Conservation (phyloP, 2,113 vertebrate genomes). For the Zosterops japonicus region DNA sequence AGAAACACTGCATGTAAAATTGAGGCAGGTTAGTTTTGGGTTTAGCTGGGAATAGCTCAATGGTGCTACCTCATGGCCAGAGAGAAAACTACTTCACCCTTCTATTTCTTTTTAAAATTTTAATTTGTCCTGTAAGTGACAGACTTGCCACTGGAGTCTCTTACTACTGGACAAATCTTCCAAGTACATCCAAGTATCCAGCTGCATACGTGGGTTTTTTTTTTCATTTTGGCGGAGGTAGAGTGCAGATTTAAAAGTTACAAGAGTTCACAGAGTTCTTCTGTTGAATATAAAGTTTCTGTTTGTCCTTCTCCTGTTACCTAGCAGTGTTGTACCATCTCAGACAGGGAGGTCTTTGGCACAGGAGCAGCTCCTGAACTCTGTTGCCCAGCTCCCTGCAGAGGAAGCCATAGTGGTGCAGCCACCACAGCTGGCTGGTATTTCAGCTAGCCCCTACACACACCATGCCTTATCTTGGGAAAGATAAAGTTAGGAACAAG, state of each 20-base stretch:
- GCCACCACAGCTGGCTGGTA: neutral
- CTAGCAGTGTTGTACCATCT: neutral
- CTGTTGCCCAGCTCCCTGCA: neutral
- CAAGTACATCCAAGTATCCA: neutral
- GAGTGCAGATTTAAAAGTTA: neutral
- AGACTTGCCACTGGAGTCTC: neutral
- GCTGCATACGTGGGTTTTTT: neutral
- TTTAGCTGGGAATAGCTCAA: neutral
- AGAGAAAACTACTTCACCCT: neutral
- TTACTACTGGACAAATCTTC: neutral
- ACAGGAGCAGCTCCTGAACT: neutral
- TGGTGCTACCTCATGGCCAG: slow-evolving; percentile 3
- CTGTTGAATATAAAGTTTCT: neutral
- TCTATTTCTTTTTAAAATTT: neutral
- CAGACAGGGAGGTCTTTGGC: neutral
- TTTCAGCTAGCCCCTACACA: neutral
- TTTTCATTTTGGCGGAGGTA: accelerated
- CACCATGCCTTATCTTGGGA: neutral
- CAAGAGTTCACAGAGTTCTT: neutral
- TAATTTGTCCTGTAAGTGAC: neutral
- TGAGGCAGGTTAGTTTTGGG: neutral
- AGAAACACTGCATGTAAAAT: neutral
- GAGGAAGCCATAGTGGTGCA: neutral
- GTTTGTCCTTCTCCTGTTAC: neutral
- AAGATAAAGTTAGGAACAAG: neutral